Evolutionary conservation across 1,140 invertebrate genomes (phyloP), one percentile per base, ranked within the genome.

Genomic region (Aphidius ervi): DNA sequence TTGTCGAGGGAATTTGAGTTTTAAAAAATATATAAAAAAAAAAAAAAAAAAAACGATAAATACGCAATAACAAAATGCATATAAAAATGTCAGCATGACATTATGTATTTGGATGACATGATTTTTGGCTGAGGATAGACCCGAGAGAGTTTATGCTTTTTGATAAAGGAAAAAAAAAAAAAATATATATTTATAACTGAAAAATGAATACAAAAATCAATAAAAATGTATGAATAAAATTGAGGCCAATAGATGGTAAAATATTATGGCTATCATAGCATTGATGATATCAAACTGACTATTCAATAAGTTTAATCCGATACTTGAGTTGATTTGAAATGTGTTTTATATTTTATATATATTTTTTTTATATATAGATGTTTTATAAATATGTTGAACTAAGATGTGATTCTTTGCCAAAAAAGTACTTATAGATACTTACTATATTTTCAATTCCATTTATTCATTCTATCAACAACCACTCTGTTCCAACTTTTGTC

Each of bases 291-390:
- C 46, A 46, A 23, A 58, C 48, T 58, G 46, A 58, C 45, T 48
- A 39, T 50, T 54, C 39, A 55, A 53, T 46, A 52, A 62, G 46
- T 42, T 58, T 56, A 53, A 62, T 62, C 56, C 56, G 49, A 62
- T 62, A 58, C 61, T 62, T 58, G 50, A 58, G 55, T 62, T 48
- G 56, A 62, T 62, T 62, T 58, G 54, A 55, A 54, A 58, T 55
- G 46, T 48, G 61, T 43, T 62, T 55, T 48, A 62, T 42, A 53
- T 62, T 58, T 48, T 39, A 55, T 53, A 48, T 48, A 41, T 31
- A 62, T 62, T 62, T 48, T 31, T 31, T 31, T 31, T 0, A 3
- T 31, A 31, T 31, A 4, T 31, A 31, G 2, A 31, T 31, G 23
- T 31, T 31, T 31, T 31, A 31, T 31, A 31, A 31, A 31, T 31